Evolutionary conservation across 2,797 vertebrate species (phyloP).

Genomic region (Champsocephalus gunnari): DNA sequence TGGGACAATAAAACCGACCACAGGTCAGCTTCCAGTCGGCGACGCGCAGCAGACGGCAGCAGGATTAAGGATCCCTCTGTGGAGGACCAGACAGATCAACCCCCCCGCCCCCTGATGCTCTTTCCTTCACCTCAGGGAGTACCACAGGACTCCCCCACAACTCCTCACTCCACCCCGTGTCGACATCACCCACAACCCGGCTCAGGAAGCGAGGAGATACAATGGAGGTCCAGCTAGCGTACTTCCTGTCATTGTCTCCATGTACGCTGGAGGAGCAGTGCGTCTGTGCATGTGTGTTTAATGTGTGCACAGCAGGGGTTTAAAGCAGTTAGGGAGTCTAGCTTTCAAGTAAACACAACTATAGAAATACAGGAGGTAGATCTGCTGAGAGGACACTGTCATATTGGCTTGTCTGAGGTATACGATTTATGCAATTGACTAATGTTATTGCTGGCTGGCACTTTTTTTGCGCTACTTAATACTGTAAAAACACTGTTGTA

Average conservation of each 20-base stretch:
- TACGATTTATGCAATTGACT: too few species aligned
- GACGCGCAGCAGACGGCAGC: conserved; percentile 69
- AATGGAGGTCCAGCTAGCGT: conserved; percentile 74
- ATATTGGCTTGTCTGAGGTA: background rate
- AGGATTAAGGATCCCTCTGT: conserved; percentile 73
- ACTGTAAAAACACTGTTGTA: too few species aligned
- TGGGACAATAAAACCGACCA: conserved; percentile 42
- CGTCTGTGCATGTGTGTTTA: conserved; percentile 28
- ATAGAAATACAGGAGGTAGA: conserved; percentile 21
- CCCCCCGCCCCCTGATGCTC: background rate
- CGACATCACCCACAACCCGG: conserved; percentile 37
- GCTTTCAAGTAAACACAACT: conserved; percentile 47
- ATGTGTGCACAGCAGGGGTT: conserved; percentile 1
- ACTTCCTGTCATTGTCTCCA: conserved; percentile 75
- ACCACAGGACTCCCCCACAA: conserved; percentile 20
- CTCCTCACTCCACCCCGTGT: conserved; percentile 27
- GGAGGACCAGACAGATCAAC: conserved; percentile 62
- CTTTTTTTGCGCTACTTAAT: too few species aligned
- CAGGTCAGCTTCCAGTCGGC: conserved; percentile 37
- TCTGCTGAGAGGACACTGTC: background rate
- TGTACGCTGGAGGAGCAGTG: conserved; percentile 55
- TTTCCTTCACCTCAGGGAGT: conserved; percentile 24
- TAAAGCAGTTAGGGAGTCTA: conserved; percentile 12
- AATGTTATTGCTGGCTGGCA: too few species aligned
- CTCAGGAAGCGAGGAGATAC: conserved; percentile 76